These are phyloP conservation scores for Crotalus horridus DNA, from an alignment of 2,113 vertebrate species.

Conservation along the genomic window DNA sequence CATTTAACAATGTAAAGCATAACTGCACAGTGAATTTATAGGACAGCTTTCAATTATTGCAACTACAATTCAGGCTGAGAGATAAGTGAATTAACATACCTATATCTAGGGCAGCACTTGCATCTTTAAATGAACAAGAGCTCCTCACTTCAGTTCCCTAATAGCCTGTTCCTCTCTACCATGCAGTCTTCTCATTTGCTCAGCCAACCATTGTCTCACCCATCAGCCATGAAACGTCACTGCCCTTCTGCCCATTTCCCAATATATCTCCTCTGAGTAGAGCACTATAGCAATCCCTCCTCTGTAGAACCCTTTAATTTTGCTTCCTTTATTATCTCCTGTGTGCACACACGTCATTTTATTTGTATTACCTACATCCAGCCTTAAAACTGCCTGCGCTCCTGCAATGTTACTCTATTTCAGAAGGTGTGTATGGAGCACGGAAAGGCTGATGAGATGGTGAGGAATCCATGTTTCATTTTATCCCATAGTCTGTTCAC, in stretches of 20 bases:
- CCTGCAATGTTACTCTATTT: neutral
- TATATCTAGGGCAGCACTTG: neutral
- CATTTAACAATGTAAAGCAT: neutral
- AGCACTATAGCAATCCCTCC: neutral
- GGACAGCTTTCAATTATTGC: neutral
- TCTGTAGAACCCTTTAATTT: neutral
- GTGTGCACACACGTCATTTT: neutral
- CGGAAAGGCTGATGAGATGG: no score
- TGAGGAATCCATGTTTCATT: neutral
- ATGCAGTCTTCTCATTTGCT: neutral
- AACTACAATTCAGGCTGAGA: neutral
- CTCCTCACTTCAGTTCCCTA: neutral
- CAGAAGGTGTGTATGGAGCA: neutral
- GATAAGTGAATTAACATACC: neutral
- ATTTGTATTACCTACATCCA: neutral
- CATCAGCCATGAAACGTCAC: constrained; percentile 10
- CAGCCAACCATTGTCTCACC: neutral
- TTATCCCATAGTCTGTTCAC: neutral
- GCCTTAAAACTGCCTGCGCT: neutral
- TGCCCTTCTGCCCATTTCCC: neutral
- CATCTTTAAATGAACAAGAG: constrained; percentile 5
- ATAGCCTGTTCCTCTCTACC: neutral
- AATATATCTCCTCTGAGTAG: neutral
- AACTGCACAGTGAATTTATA: neutral
- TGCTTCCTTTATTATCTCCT: neutral